Evolutionary conservation across 2,888 invertebrate species (phyloP).

Genomic region (Horisme vitalbata): DNA sequence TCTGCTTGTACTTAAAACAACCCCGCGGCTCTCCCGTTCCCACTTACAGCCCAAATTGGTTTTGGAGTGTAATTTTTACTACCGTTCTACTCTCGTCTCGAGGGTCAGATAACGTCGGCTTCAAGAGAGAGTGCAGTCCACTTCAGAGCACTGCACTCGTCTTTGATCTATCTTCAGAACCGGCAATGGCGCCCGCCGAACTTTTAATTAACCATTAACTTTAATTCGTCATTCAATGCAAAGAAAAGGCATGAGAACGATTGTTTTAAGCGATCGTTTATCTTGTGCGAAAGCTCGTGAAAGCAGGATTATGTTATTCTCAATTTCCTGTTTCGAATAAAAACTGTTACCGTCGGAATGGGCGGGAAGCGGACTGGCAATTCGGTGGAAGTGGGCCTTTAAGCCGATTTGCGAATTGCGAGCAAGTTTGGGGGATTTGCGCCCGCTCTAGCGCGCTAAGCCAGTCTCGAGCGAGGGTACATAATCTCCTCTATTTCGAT

Average conservation of each 20-base stretch:
- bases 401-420: constrained; percentile 66
- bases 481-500: constrained; percentile 56
- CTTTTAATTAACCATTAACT: constrained; percentile 55
- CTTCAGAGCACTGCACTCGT: constrained; percentile 64
- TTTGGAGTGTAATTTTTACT: constrained; percentile 77
- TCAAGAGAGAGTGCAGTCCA: constrained; percentile 58
- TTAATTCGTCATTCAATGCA: constrained; percentile 50
- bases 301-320: constrained; percentile 61
- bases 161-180: constrained; percentile 64
- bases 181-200: constrained; percentile 46
- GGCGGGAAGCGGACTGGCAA: constrained; percentile 43
- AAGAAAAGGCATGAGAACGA: constrained; percentile 57
- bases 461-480: constrained; percentile 41
- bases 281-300: constrained; percentile 59
- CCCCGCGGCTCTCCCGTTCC: constrained; percentile 52
- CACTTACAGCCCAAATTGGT: constrained; percentile 61
- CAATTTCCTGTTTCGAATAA: constrained; percentile 53
- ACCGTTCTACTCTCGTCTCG: constrained; percentile 69
- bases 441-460: constrained; percentile 49
- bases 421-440: constrained; percentile 57
- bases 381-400: constrained; percentile 54
- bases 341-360: constrained; percentile 32
- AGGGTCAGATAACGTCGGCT: constrained; percentile 64
- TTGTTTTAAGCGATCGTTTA: constrained; percentile 55
- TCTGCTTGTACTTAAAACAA: constrained; percentile 46